Base-by-base conservation (phyloP, 37 sponge, comb jelly and placozoan genomes). In the Spongia lamella region DNA sequence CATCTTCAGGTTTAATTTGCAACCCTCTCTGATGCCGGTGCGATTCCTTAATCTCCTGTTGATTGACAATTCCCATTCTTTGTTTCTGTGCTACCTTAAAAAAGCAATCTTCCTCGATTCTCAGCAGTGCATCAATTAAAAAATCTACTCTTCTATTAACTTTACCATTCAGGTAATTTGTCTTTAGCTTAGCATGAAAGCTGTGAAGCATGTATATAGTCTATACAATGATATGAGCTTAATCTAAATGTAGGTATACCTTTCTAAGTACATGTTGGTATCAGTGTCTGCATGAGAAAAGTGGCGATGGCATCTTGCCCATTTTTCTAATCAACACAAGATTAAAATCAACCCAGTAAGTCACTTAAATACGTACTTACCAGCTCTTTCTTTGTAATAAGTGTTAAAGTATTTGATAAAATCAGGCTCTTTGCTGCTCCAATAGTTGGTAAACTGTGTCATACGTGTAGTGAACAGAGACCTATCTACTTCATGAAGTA, bases 101-200 rank as follows among this genome's bases (percentile, higher is more conserved):
- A 32, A 11, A 76, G 51, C 57, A 30, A 50, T 79, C 80, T 56
- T 34, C 20, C 61, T 79, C 70, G 55, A 79, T 68, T 16, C 50
- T 19, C 30, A 79, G 61, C 17, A 79, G 70, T 24, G 38, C 70
- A 56, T 69, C 61, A 9, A 79, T 4, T 16, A 79, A 47, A 69
- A 55, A 79, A 51, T 79, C 80, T 6, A 79, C 50, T 47, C 70
- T 79, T 40, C 51, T 54, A 19, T 79, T 79, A 9, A 59, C 69
- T 54, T 79, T 79, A 7, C 80, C 67, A 33, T 79, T 38, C 35
- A 79, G 49, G 61, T 79, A 68, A 19, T 59, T 56, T 17, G 80
- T 79, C 54, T 79, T 79, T 61, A 79, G 50, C 25, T 79, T 79
- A 31, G 68, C 68, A 32, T 79, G 70, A 50, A 68, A 79, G 31